phyloP scores from a whole-genome alignment of 2,797 vertebrate genomes.

The Bufotes viridis region DNA sequence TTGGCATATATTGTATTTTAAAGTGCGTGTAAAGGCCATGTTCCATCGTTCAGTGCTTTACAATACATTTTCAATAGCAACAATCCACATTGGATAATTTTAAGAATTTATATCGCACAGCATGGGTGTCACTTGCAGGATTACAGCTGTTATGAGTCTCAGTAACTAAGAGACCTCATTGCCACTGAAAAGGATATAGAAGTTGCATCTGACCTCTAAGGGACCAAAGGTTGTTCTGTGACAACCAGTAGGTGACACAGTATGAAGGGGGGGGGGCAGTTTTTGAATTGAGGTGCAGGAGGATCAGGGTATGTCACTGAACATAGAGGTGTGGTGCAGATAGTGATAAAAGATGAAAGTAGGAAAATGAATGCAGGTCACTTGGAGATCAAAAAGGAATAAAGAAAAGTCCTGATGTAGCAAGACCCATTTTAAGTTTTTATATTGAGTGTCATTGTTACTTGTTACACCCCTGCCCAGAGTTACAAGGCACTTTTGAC shows the following conservation, averaged over 20 bases:
- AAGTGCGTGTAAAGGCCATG: neutral
- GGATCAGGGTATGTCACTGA: neutral
- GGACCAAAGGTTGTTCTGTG: neutral
- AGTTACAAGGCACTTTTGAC: no score
- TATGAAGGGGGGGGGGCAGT: fast-evolving
- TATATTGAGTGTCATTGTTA: no score
- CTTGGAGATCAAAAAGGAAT: no score
- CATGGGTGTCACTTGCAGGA: neutral
- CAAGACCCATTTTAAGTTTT: no score
- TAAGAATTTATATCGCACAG: neutral
- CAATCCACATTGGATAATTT: neutral
- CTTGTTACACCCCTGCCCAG: no score
- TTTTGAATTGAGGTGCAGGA: neutral
- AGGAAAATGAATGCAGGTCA: neutral
- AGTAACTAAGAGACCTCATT: neutral
- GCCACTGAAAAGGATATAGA: neutral
- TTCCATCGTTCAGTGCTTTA: neutral
- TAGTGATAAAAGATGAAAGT: neutral
- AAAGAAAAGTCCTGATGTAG: no score
- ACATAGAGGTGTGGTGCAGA: neutral
- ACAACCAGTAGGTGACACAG: neutral
- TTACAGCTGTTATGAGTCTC: neutral
- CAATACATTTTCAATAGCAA: neutral
- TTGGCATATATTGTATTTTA: neutral
- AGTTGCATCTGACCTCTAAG: neutral